These are phyloP conservation scores for Chaenogobius annularis DNA, from an alignment of 2,113 vertebrate genomes.

Conservation along the genomic window DNA sequence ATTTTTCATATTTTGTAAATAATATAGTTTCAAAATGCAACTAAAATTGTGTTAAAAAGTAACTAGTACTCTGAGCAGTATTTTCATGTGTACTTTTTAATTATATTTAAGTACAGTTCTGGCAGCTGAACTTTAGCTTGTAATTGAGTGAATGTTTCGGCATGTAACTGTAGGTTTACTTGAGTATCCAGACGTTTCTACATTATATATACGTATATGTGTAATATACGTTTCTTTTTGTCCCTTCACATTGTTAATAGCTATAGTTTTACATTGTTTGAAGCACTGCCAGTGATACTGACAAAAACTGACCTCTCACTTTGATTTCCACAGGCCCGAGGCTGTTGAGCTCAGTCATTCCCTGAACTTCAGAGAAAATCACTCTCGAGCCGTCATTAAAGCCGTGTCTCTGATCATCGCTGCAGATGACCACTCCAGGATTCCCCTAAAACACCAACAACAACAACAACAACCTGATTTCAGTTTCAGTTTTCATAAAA, in stretches of 20 bases:
- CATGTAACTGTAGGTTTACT: no score
- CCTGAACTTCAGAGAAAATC: conserved; percentile 81
- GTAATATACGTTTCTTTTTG: background rate
- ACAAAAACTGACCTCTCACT: conserved; percentile 65
- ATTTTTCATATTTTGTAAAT: no score
- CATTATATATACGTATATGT: background rate
- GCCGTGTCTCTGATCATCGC: conserved; percentile 30
- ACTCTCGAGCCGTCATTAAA: conserved; percentile 73
- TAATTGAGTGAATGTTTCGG: no score
- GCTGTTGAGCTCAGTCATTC: conserved; percentile 87
- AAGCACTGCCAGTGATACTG: background rate
- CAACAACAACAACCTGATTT: background rate
- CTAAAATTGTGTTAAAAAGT: no score
- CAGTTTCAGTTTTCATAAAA: background rate
- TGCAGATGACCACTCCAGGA: conserved; percentile 80
- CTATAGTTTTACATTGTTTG: background rate
- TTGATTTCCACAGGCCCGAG: conserved; percentile 63
- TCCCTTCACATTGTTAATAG: background rate
- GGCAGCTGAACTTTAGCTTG: no score
- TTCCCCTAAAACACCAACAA: conserved; percentile 61
- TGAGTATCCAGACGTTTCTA: no score
- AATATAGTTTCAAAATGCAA: no score
- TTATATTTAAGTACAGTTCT: no score
- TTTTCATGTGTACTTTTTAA: no score
- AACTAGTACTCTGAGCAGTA: no score